phyloP scores from a whole-genome alignment of 2,113 vertebrate species.

The Cacatua alba region DNA sequence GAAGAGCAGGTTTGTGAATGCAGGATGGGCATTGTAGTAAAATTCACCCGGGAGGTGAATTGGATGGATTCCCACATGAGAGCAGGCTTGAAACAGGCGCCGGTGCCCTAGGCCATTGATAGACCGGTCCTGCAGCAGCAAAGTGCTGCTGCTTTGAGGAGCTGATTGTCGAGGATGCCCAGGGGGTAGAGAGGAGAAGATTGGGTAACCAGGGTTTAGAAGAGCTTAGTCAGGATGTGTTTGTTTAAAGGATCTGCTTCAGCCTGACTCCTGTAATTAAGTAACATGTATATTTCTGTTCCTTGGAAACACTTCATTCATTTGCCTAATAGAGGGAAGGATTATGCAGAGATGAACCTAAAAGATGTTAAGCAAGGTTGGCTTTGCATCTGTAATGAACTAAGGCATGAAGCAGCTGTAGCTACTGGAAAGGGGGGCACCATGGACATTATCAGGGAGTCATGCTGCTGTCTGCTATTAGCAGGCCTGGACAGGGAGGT shows the following conservation, averaged over 20 bases:
- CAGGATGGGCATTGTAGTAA: background rate
- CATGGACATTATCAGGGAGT: background rate
- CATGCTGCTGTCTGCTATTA: rapidly evolving
- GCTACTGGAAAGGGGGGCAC: background rate
- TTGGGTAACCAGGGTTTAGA: background rate
- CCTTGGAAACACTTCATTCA: constrained; percentile 39
- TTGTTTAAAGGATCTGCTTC: constrained; percentile 48
- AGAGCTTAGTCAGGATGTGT: constrained; percentile 47
- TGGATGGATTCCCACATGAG: background rate
- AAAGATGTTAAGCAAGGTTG: background rate
- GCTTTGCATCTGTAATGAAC: background rate
- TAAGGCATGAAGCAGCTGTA: background rate
- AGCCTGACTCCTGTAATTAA: constrained; percentile 53
- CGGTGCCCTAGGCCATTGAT: background rate
- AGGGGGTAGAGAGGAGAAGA: background rate
- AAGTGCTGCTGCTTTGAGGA: background rate
- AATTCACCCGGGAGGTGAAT: background rate
- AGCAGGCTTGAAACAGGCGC: background rate
- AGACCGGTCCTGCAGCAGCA: constrained; percentile 19
- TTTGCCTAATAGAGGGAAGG: constrained; percentile 25
- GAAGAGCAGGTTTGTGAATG: background rate
- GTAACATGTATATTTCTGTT: background rate
- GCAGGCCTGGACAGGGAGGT: background rate
- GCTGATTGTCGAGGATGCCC: background rate
- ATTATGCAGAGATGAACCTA: background rate